These are phyloP conservation scores for Herpailurus yagouaroundi DNA, from an alignment of 2,113 vertebrate genomes.

Conservation along the genomic window DNA sequence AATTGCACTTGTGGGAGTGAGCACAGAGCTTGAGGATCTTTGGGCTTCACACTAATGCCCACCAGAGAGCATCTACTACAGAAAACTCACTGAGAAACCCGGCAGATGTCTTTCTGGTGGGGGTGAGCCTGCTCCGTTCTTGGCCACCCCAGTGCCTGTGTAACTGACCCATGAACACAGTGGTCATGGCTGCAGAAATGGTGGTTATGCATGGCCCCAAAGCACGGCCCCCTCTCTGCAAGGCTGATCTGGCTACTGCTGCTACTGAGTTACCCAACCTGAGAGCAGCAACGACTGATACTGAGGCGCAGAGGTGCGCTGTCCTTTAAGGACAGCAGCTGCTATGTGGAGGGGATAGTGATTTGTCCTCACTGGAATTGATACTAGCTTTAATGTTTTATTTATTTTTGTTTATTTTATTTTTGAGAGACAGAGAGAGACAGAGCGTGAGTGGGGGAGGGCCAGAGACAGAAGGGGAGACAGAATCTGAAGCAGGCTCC, in stretches of 20 bases:
- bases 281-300: background rate
- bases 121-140: background rate
- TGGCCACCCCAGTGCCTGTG: background rate
- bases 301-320: background rate
- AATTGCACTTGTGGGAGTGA: background rate
- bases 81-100: background rate
- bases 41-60: background rate
- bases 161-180: background rate
- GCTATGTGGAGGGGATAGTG: background rate
- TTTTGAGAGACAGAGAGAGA: no score
- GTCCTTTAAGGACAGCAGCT: background rate
- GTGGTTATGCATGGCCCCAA: background rate
- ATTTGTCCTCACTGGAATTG: background rate
- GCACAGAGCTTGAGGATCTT: background rate
- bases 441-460: no score
- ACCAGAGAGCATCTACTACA: background rate
- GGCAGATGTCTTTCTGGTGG: background rate
- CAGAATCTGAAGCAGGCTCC: no score
- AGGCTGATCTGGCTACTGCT: background rate
- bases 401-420: no score
- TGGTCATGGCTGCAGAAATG: background rate
- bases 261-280: background rate
- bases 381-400: background rate
- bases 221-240: background rate
- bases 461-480: no score